Base-by-base conservation (phyloP, 2,888 invertebrate species). In the Drosophila lacicola region DNA sequence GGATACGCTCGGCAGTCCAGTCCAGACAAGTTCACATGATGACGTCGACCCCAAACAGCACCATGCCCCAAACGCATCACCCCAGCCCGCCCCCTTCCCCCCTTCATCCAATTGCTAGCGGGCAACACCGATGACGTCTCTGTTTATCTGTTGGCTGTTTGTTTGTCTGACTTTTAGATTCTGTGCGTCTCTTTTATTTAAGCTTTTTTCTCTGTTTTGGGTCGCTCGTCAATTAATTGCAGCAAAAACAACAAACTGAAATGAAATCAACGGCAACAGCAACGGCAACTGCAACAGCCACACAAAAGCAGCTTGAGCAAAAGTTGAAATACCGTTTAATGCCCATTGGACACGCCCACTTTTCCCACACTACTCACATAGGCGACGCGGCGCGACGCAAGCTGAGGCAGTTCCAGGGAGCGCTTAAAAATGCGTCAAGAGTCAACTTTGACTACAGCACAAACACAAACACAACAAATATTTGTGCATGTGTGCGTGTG, bases 401-500 rank as follows among this genome's bases (percentile, higher is more conserved):
- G 57, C 37, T 41, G 46, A 37, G 58, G 41, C 68, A 19, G 37
- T 49, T 69, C 34, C 69, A 69, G 69, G 63, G 55, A 81, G 70
- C 83, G 82, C 78, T 86, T 81, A 70, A 74, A 83, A 88, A 85
- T 85, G 86, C 85, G 85, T 85, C 83, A 88, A 88, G 85, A 85
- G 84, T 88, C 81, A 82, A 82, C 82, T 82, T 82, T 86, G 86
- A 78, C 82, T 78, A 69, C 82, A 70, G 64, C 47, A 53, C 47
- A 46, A 17, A 51, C 41, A 46, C 34, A 71, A 41, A 19, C 37
- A 53, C 19, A 60, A 34, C 41, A 60, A 47, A 60, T 53, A 42
- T 56, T 14, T n/a, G 34, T 45, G 29, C 34, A 44, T 8, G 33
- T 42, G 29, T 63, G 44, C 21, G 56, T 50, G 41, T 44, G 17